phyloP scores from a whole-genome alignment of 2,797 vertebrate species.

The Ptychadena robeensis region DNA sequence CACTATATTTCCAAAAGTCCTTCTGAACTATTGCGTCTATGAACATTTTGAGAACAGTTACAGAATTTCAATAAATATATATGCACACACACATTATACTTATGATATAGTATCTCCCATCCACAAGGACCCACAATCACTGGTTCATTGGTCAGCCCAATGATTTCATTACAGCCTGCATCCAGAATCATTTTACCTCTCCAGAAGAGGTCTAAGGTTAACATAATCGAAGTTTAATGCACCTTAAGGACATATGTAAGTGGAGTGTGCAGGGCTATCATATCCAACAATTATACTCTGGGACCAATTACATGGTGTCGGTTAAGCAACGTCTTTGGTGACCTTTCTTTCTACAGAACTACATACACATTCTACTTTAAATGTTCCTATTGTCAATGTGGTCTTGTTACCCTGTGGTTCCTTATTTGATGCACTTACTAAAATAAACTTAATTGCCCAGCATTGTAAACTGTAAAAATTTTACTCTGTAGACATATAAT shows the following conservation, averaged over 20 bases:
- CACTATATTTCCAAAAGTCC: too few species aligned
- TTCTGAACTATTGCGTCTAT: too few species aligned
- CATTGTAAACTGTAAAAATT: not conserved
- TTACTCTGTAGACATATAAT: not conserved
- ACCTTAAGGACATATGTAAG: not conserved
- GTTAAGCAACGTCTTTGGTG: not conserved
- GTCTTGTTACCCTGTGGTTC: not conserved
- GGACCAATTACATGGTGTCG: not conserved
- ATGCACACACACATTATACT: too few species aligned
- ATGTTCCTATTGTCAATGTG: not conserved
- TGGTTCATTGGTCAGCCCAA: not conserved
- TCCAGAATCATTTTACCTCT: not conserved
- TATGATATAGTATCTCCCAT: not conserved
- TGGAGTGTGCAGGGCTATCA: not conserved
- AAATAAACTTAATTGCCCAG: not conserved
- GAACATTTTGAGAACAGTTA: too few species aligned
- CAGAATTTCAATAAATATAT: too few species aligned
- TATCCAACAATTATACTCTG: not conserved
- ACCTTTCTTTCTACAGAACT: not conserved
- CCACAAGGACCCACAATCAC: not conserved
- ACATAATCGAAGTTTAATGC: constrained; percentile 8
- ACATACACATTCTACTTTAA: not conserved
- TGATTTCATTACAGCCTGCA: not conserved
- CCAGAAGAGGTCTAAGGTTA: not conserved
- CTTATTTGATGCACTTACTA: not conserved